Percentiles rank a stretch among this genome's conserved stretches.
Evolutionary conservation across 2,888 invertebrate species (phyloP).

Genomic region (Euzetes globulus): DNA sequence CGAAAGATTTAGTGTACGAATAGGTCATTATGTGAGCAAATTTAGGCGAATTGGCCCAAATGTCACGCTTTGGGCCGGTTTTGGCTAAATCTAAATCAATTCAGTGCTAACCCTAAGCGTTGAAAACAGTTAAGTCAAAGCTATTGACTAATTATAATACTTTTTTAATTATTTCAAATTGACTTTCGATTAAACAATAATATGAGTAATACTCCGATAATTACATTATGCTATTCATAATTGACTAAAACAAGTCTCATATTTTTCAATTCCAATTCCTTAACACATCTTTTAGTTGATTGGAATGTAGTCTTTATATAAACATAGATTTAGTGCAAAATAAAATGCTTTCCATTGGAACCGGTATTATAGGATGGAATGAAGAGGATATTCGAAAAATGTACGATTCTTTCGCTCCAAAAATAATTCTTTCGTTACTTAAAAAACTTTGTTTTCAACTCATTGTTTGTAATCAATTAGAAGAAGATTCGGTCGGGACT

Average conservation of each 20-base stretch:
- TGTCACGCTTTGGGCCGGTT: neutral
- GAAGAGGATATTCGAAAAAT: neutral
- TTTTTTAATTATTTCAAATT: neutral
- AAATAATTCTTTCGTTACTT: constrained; percentile 11
- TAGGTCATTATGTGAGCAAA: constrained; percentile 21
- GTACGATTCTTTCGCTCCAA: constrained; percentile 8
- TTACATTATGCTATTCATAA: neutral
- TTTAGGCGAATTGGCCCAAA: constrained; percentile 28
- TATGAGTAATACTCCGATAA: neutral
- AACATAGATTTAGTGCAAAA: constrained; percentile 23
- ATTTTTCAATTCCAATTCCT: neutral
- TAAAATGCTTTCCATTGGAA: constrained; percentile 19
- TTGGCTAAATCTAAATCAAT: constrained; percentile 23
- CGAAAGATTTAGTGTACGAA: neutral
- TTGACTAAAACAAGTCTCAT: neutral
- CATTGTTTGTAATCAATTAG: neutral
- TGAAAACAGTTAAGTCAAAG: neutral
- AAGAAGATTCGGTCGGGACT: neutral
- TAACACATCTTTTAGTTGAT: neutral
- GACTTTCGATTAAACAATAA: neutral
- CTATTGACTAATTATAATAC: neutral
- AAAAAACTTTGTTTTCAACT: neutral
- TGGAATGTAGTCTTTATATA: constrained; percentile 3
- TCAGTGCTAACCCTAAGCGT: neutral
- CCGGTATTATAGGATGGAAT: constrained; percentile 28